phyloP scores from a whole-genome alignment of 2,797 vertebrate species.

The Chloroceryle inda region DNA sequence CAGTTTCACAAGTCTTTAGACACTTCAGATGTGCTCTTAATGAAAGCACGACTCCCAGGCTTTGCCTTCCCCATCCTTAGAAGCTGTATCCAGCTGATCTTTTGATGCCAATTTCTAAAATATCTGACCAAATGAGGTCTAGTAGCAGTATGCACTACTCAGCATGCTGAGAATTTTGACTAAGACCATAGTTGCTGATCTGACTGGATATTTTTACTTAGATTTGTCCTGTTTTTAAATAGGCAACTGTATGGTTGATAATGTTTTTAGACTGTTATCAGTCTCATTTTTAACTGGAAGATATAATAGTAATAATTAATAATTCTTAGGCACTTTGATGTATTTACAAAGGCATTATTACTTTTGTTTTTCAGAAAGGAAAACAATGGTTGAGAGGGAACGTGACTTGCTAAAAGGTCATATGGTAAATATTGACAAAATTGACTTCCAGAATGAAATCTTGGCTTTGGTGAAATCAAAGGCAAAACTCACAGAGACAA shows the following conservation, averaged over 20 bases:
- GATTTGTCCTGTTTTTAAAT: not conserved
- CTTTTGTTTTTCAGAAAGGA: not conserved
- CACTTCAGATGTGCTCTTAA: not conserved
- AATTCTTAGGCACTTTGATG: not conserved
- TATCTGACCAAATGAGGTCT: not conserved
- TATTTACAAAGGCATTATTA: not conserved
- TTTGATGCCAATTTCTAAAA: constrained; percentile 5
- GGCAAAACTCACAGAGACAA: not conserved
- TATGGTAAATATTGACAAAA: constrained; percentile 11
- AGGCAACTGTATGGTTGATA: not conserved
- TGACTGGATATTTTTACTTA: not conserved
- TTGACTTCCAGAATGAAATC: not conserved
- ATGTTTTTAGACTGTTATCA: not conserved
- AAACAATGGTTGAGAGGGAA: not conserved
- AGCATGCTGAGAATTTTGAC: not conserved
- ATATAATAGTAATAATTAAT: not conserved
- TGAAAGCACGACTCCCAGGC: not conserved
- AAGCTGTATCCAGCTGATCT: not conserved
- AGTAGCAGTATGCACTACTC: not conserved
- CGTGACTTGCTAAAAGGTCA: not conserved
- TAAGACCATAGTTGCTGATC: not conserved
- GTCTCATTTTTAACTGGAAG: not conserved
- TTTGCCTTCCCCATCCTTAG: not conserved
- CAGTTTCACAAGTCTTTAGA: not conserved
- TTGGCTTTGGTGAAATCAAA: not conserved